These are phyloP conservation scores for Pterophyllum scalare DNA, from an alignment of 2,113 vertebrate genomes.

Conservation along the genomic window DNA sequence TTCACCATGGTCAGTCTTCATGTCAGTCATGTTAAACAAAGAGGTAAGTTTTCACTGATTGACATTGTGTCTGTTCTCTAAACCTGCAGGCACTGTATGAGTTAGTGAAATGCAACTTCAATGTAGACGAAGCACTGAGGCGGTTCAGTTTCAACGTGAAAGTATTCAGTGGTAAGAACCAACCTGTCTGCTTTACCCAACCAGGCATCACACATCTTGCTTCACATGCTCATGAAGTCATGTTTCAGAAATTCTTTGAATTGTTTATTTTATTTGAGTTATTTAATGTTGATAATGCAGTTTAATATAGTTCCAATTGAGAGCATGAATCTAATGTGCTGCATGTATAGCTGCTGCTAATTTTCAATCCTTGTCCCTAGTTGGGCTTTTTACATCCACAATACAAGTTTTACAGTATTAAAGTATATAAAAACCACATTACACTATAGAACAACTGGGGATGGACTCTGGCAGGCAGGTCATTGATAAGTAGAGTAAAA, in stretches of 20 bases:
- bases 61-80: neutral
- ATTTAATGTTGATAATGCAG: no score
- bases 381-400: neutral
- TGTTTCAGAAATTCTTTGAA: no score
- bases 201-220: neutral
- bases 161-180: constrained; percentile 88
- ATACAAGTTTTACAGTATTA: fast-evolving
- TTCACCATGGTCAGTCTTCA: neutral
- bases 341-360: no score
- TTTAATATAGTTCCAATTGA: no score
- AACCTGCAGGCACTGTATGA: constrained; percentile 90
- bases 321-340: no score
- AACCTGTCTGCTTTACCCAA: neutral
- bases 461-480: neutral
- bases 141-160: constrained; percentile 93
- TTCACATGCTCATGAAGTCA: neutral
- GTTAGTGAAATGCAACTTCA: constrained; percentile 94
- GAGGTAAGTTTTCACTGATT: neutral
- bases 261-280: no score
- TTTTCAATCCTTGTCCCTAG: fast-evolving
- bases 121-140: constrained; percentile 90
- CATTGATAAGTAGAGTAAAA: neutral
- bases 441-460: neutral
- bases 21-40: neutral
- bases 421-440: neutral